A percentile compares a stretch with the other conserved stretches of the same genome.
phyloP scores from a whole-genome alignment of 1,140 invertebrate genomes.

The Calephelis nemesis region DNA sequence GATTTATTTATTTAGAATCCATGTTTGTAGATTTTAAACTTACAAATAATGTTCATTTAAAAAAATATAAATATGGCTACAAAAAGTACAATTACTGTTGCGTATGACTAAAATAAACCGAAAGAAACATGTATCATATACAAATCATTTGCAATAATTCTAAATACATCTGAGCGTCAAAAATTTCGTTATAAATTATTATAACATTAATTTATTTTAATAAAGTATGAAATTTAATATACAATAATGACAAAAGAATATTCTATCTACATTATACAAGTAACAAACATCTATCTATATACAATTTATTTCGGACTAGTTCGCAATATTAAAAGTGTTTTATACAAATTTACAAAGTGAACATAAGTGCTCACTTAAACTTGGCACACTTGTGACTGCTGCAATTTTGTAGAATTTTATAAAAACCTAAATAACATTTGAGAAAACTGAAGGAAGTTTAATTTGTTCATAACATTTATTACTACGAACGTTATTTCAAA shows the following conservation, averaged over 20 bases:
- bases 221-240: constrained; percentile 67
- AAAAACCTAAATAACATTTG: constrained; percentile 20
- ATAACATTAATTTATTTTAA: constrained; percentile 58
- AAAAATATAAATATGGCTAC: constrained; percentile 77
- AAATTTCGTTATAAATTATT: constrained; percentile 65
- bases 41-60: constrained; percentile 69
- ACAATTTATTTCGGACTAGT: constrained; percentile 77
- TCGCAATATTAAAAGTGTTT: constrained; percentile 66
- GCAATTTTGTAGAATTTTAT: constrained; percentile 19
- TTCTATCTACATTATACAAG: constrained; percentile 78
- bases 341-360: constrained; percentile 65
- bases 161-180: constrained; percentile 56
- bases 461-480: not conserved
- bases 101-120: constrained; percentile 55
- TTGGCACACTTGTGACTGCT: constrained; percentile 29
- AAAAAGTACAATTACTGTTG: constrained; percentile 61
- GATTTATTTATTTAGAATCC: constrained; percentile 77
- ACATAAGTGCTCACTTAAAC: constrained; percentile 34
- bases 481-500: constrained; percentile 12
- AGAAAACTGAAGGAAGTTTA: constrained; percentile 6
- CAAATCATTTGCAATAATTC: constrained; percentile 48
- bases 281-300: constrained; percentile 78
- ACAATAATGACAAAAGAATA: constrained; percentile 74
- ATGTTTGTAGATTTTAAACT: constrained; percentile 74
- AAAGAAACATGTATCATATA: constrained; percentile 51